Conservation (phyloP, 2,113 vertebrate genomes). For the Chaetorhynchus papuensis region DNA sequence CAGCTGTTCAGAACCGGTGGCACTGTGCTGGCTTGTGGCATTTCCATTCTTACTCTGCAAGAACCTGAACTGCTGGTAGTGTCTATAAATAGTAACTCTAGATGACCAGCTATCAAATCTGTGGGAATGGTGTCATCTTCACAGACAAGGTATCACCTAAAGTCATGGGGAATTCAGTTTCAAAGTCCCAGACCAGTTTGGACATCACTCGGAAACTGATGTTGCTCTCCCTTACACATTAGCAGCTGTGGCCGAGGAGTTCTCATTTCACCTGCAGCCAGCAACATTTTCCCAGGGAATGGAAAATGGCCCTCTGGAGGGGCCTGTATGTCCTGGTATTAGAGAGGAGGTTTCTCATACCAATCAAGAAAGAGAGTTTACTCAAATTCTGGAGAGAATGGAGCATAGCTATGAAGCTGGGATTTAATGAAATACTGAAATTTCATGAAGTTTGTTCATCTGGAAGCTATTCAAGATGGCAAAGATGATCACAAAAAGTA, state of each 20-base stretch:
- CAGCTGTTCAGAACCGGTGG: neutral
- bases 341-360: neutral
- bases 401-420: neutral
- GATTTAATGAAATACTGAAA: neutral
- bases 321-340: rapidly evolving
- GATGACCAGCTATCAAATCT: neutral
- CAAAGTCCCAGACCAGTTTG: neutral
- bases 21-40: neutral
- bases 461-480: neutral
- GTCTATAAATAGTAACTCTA: neutral
- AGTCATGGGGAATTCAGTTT: neutral
- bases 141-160: neutral
- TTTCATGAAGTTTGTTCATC: neutral
- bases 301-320: neutral
- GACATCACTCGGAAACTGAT: neutral
- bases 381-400: neutral
- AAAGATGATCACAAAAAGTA: neutral
- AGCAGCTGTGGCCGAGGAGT: neutral
- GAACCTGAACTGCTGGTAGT: neutral
- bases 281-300: neutral
- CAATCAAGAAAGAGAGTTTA: neutral
- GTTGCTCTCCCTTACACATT: neutral
- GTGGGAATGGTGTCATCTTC: neutral
- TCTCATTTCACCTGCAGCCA: neutral
- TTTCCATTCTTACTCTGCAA: neutral